Evolutionary conservation across 1,140 invertebrate genomes (phyloP), one percentile per base, ranked within the genome.

Genomic region (Drosophila burlai): DNA sequence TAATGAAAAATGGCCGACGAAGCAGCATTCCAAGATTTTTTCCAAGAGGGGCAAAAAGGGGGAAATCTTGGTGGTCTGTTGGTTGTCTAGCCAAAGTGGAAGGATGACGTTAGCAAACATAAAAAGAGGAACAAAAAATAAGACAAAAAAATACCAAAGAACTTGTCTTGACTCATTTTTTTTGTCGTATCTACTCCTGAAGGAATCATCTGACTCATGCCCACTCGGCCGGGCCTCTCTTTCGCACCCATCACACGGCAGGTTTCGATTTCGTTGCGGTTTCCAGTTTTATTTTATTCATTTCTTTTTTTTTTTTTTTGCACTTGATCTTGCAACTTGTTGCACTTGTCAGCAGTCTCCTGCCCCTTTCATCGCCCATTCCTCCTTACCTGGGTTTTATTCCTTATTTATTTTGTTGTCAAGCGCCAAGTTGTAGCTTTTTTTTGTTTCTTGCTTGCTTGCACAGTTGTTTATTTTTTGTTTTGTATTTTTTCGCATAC

Each of bases 241-340:
- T 16, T 50, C 50, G 18, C 67, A n/a, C 52, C 29, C 26, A 10
- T 64, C 38, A 40, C 36, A 21, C 36, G 29, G 54, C 71, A 54
- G 68, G 71, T 75, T 75, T 75, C 71, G 72, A 75, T 75, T 75
- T 75, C 69, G 71, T 64, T 75, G 72, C 72, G 59, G 71, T 57
- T 75, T 47, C 62, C 67, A 71, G 67, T 68, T 68, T 65, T 34
- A 29, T 54, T 21, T 54, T 50, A 9, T 31, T 18, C 16, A 26
- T 58, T 7, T 29, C 1, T 8, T 29, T 47, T 67, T 57, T 38
- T 29, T 29, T 29, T 57, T 38, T 50, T 57, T 38, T 50, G 71
- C 72, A 75, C 72, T 75, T 75, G 72, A 74, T 81, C 81, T 80
- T 83, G 82, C 82, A 78, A 78, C 82, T 71, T 68, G 67, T 71